These are phyloP conservation scores for Rhinoptilus africanus DNA, from an alignment of 2,113 vertebrate genomes.

Conservation along the genomic window DNA sequence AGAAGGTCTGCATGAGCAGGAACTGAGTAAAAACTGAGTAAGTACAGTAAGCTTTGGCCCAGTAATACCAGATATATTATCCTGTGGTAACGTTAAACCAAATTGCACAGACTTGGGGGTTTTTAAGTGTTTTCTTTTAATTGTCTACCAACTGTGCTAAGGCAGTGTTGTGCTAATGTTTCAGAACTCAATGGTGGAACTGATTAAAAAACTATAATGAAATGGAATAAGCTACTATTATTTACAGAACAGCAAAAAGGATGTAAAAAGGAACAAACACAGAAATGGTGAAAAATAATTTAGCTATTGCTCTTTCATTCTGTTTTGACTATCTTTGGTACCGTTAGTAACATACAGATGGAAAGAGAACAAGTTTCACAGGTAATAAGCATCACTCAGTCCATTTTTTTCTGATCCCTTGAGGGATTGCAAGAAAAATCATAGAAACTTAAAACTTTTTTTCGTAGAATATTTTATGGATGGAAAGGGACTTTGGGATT, in stretches of 20 bases:
- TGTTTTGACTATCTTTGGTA: not conserved
- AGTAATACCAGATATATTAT: not conserved
- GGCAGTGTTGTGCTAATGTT: not conserved
- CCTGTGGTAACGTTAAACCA: not conserved
- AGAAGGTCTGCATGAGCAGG: not conserved
- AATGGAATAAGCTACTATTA: not conserved
- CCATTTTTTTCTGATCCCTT: not conserved
- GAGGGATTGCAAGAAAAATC: not conserved
- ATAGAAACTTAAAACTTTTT: not conserved
- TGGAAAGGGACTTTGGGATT: not conserved
- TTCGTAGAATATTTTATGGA: not conserved
- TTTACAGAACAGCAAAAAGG: not conserved
- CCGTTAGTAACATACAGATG: not conserved
- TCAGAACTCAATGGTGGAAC: not conserved
- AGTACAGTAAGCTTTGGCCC: not conserved
- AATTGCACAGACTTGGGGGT: not conserved
- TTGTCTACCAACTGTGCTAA: not conserved
- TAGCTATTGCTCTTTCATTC: not conserved
- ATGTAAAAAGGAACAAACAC: not conserved
- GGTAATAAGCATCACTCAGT: not conserved
- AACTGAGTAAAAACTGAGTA: not conserved
- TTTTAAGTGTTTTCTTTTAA: not conserved
- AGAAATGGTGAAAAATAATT: not conserved
- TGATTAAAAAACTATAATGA: not conserved
- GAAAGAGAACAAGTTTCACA: not conserved